These are phyloP conservation scores for Mimachlamys varia DNA, from an alignment of 2,888 invertebrate species.

Conservation along the genomic window DNA sequence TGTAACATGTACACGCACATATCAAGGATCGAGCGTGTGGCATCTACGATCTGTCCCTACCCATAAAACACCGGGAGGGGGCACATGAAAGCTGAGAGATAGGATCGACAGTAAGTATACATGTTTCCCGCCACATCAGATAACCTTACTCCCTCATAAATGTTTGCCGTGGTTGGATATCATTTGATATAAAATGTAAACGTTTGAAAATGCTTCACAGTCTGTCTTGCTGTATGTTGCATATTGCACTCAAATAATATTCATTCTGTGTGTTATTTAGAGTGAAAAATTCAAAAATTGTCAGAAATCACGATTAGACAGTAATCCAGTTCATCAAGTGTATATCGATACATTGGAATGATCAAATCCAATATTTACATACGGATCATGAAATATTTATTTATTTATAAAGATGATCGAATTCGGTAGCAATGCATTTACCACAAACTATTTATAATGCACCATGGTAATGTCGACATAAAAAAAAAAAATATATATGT, in stretches of 20 bases:
- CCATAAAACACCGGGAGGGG: slow-evolving; percentile 15
- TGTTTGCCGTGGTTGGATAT: slow-evolving; percentile 18
- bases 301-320: neutral
- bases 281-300: neutral
- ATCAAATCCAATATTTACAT: too few species aligned
- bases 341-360: too few species aligned
- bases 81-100: slow-evolving; percentile 1
- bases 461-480: too few species aligned
- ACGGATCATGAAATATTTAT: too few species aligned
- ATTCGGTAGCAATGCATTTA: too few species aligned
- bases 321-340: neutral
- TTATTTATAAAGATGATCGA: too few species aligned
- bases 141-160: slow-evolving; percentile 31
- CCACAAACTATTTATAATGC: too few species aligned
- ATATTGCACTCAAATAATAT: neutral
- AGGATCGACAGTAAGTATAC: slow-evolving; percentile 11
- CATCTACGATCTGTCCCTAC: slow-evolving; percentile 34
- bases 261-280: neutral
- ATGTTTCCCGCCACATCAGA: slow-evolving; percentile 5
- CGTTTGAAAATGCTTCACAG: neutral
- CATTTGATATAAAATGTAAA: slow-evolving; percentile 31
- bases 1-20: neutral
- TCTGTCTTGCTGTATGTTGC: neutral
- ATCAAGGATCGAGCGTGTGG: slow-evolving; percentile 20
- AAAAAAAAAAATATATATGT: too few species aligned